A percentile compares a stretch with the other conserved stretches of the same genome.
phyloP scores from a whole-genome alignment of 2,888 invertebrate species.

The Alloplasta piceator region DNA sequence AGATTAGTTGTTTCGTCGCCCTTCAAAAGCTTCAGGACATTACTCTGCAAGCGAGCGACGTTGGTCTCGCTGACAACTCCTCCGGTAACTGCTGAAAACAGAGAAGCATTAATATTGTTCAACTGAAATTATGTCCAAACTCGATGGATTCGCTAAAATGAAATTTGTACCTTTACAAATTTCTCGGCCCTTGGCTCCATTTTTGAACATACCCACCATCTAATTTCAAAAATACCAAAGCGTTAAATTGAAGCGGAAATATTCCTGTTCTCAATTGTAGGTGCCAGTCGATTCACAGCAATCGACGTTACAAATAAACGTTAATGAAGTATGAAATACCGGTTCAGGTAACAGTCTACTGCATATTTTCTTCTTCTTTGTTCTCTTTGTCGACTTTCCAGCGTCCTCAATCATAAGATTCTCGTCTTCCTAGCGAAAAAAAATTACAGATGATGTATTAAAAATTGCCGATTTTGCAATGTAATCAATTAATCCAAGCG shows the following conservation, averaged over 20 bases:
- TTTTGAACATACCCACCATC: constrained; percentile 63
- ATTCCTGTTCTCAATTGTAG: too few relatives aligned
- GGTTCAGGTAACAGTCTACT: constrained; percentile 60
- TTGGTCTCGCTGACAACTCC: constrained; percentile 29
- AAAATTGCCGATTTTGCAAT: neutral
- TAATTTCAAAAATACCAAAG: constrained; percentile 2
- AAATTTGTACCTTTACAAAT: constrained; percentile 44
- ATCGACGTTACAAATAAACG: neutral
- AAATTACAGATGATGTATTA: constrained; percentile 3
- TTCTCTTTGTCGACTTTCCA: constrained; percentile 25
- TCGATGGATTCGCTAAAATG: too few relatives aligned
- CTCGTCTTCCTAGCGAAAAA: constrained; percentile 53
- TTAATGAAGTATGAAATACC: constrained; percentile 38
- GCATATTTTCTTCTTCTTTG: constrained; percentile 59
- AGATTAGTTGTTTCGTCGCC: constrained; percentile 56
- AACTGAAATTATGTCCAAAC: neutral
- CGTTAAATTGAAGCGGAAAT: neutral
- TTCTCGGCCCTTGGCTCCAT: constrained; percentile 59
- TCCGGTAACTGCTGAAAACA: neutral
- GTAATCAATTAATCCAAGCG: neutral
- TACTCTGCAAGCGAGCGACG: constrained; percentile 51
- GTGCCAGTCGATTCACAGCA: too few relatives aligned
- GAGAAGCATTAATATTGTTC: too few relatives aligned
- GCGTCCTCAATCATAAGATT: constrained; percentile 19
- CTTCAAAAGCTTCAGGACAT: constrained; percentile 63